A percentile compares a stretch with the other conserved stretches of the same genome.
Conservation (phyloP, 2,797 vertebrate genomes). For the Brachyalestes nurse region DNA sequence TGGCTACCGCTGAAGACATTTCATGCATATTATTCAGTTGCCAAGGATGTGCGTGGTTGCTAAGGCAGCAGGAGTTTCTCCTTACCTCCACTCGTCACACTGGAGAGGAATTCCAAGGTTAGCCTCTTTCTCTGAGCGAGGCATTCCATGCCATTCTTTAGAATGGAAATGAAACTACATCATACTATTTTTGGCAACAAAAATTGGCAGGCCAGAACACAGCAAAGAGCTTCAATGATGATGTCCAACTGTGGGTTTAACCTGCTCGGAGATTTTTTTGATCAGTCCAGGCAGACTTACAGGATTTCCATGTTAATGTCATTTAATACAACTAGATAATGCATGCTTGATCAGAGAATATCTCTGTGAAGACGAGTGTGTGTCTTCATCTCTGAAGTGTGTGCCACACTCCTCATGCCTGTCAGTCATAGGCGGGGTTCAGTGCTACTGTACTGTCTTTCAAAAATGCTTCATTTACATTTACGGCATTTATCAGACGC, state of each 20-base stretch:
- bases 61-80: constrained; percentile 31
- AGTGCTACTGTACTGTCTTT: not conserved
- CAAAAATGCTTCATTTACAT: not conserved
- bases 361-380: not conserved
- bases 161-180: not conserved
- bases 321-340: not conserved
- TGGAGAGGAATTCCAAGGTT: constrained; percentile 43
- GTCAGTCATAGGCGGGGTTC: constrained; percentile 2
- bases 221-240: too few species aligned
- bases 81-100: constrained; percentile 9
- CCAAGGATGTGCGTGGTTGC: constrained; percentile 46
- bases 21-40: constrained; percentile 42
- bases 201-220: not conserved
- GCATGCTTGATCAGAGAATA: constrained; percentile 7
- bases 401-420: not conserved
- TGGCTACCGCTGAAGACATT: constrained; percentile 34
- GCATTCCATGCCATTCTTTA: not conserved
- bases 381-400: not conserved
- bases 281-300: not conserved
- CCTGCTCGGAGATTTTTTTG: not conserved
- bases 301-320: not conserved
- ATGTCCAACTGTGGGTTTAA: not conserved
- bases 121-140: not conserved
- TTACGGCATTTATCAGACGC: too few species aligned
- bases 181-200: not conserved